phyloP scores from a whole-genome alignment of 2,113 vertebrate genomes.

The Semnornis frantzii region DNA sequence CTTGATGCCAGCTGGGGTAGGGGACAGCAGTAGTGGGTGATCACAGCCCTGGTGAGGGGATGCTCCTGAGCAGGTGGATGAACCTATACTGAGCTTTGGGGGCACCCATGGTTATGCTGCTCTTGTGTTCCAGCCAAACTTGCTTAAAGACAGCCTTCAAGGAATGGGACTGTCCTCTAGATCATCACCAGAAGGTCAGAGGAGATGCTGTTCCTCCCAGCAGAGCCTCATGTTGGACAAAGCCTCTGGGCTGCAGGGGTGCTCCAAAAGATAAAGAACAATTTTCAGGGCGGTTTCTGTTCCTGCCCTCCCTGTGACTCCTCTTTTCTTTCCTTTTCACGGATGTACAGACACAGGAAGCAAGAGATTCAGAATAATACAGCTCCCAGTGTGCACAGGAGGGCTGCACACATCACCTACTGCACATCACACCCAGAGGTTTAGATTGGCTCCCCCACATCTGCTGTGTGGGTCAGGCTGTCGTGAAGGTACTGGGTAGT shows the following conservation, averaged over 20 bases:
- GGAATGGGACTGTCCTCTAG: not conserved
- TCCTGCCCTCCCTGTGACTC: not conserved
- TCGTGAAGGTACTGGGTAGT: not conserved
- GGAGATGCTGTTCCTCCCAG: fast-evolving
- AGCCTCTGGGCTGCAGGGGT: not conserved
- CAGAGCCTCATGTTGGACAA: not conserved
- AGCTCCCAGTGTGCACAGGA: fast-evolving
- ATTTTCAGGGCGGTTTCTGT: not conserved
- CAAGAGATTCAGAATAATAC: fast-evolving
- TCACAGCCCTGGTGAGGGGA: not conserved
- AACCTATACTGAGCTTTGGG: not conserved
- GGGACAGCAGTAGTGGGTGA: fast-evolving
- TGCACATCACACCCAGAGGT: fast-evolving
- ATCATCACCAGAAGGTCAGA: not conserved
- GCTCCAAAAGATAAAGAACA: not conserved
- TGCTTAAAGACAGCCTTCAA: fast-evolving
- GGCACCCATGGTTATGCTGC: fast-evolving
- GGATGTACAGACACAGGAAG: not conserved
- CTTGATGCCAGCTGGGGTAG: fast-evolving
- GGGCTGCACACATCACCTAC: not conserved
- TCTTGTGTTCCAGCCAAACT: not conserved
- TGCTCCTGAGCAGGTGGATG: fast-evolving
- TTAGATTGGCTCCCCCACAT: not conserved
- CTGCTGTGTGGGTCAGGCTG: not conserved
- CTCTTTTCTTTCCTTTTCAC: not conserved